Conservation (phyloP, 1,140 invertebrate species). For the Halictus rubicundus region DNA sequence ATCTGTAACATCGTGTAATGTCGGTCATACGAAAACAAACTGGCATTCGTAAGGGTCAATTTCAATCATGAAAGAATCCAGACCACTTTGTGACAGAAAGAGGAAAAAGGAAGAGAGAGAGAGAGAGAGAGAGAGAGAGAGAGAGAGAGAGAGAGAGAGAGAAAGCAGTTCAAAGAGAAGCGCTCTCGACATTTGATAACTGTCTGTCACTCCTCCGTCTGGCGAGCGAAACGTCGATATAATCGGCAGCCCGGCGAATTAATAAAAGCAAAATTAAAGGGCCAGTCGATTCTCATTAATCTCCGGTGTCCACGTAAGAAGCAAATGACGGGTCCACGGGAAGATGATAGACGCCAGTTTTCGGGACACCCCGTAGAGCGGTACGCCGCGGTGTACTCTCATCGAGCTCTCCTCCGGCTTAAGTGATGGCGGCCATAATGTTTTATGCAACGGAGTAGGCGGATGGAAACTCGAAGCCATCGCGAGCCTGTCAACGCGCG, state of each 20-base stretch:
- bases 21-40: too few species aligned
- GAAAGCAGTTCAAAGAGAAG: neutral
- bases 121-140: too few species aligned
- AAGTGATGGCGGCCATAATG: constrained; percentile 74
- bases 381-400: constrained; percentile 49
- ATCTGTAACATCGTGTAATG: too few species aligned
- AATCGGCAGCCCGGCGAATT: constrained; percentile 63
- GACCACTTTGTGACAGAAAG: too few species aligned
- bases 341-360: constrained; percentile 65
- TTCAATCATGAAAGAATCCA: too few species aligned
- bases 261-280: constrained; percentile 65
- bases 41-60: too few species aligned
- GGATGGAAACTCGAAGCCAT: constrained; percentile 59
- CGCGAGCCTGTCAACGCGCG: constrained; percentile 69
- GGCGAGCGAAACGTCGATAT: constrained; percentile 50
- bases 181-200: constrained; percentile 49
- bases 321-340: constrained; percentile 60
- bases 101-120: too few species aligned
- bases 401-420: constrained; percentile 54
- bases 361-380: constrained; percentile 71
- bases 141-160: too few species aligned
- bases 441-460: constrained; percentile 69
- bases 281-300: constrained; percentile 63
- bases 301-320: constrained; percentile 56
- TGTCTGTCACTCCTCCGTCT: constrained; percentile 10